Base-by-base conservation (phyloP, 2,888 invertebrate species). In the Isoperla grammatica region DNA sequence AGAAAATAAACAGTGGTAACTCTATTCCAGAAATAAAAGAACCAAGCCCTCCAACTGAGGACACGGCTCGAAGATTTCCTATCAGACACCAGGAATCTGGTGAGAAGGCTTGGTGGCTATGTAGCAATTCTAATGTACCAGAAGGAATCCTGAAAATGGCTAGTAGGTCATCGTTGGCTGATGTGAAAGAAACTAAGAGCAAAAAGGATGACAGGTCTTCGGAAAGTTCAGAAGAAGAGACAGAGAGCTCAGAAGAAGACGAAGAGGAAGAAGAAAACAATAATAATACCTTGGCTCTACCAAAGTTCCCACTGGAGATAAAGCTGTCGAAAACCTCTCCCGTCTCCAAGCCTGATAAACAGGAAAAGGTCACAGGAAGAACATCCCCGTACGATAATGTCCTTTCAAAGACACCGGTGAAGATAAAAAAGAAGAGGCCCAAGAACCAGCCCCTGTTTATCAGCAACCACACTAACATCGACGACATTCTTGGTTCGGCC, bases 391-490 rank as follows among this genome's bases (percentile, higher is more conserved):
- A 88, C 69, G 88, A 88, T 73, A 88, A 87, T 72, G 79, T 84
- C 67, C 78, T 78, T 66, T 62, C 67, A n/a, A 39, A 53, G 20
- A 37, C 37, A 15, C 43, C 56, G 40, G 58, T 60, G 43, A 56
- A 49, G 40, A 40, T 2, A 2, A 15, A 17, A 3, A 69, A 68
- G 62, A 63, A 64, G 56, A 69, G 69, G 54, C 67, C 68, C 73
- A 72, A 78, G 68, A 74, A 67, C 71, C 75, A 67, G 71, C 78
- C 77, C 58, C 75, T 83, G 57, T 95, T 91, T 72, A 90, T 93
- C 66, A 91, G 93, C 11, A 82, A 85, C 59, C 90, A 90, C 73
- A 87, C 86, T 43, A 90, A 93, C 74, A 93, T 95, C 67, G 94
- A 94, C 71, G 95, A 95, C 70, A 83, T 95, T 71, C 78, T 95